Evolutionary conservation across 2,797 vertebrate genomes (phyloP).

Genomic region (Platalea minor): DNA sequence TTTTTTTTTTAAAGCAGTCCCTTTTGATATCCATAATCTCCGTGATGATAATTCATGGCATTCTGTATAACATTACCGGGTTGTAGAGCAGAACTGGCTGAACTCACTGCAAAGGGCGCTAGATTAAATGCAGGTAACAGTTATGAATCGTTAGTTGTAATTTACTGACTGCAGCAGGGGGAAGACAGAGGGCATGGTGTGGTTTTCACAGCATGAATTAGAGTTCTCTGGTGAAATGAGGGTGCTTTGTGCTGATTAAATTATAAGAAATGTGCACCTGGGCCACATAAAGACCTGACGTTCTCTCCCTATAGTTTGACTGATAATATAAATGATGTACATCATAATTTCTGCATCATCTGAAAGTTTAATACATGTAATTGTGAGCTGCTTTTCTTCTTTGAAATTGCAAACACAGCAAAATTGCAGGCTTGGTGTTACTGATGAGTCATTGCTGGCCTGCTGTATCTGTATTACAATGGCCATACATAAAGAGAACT

Average conservation of each 20-base stretch:
- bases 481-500: neutral
- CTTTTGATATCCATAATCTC: neutral
- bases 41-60: neutral
- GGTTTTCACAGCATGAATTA: constrained; percentile 55
- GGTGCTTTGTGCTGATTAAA: constrained; percentile 55
- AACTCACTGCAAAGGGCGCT: neutral
- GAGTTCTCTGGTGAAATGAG: constrained; percentile 30
- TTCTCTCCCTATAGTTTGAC: neutral
- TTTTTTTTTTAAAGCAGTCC: neutral
- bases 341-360: constrained; percentile 51
- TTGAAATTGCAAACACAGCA: constrained; percentile 40
- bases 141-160: neutral
- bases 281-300: constrained; percentile 24
- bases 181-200: neutral
- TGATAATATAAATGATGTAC: constrained; percentile 24
- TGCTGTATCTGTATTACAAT: neutral
- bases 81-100: neutral
- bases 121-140: constrained; percentile 40
- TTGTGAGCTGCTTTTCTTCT: constrained; percentile 41
- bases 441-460: constrained; percentile 50
- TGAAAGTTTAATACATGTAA: constrained; percentile 52
- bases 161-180: neutral
- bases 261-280: constrained; percentile 57
- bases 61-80: neutral
- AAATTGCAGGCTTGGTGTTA: constrained; percentile 46